Percentiles rank a stretch among this genome's conserved stretches.
Evolutionary conservation across 2,797 vertebrate genomes (phyloP).

Genomic region (Distichodus sexfasciatus): DNA sequence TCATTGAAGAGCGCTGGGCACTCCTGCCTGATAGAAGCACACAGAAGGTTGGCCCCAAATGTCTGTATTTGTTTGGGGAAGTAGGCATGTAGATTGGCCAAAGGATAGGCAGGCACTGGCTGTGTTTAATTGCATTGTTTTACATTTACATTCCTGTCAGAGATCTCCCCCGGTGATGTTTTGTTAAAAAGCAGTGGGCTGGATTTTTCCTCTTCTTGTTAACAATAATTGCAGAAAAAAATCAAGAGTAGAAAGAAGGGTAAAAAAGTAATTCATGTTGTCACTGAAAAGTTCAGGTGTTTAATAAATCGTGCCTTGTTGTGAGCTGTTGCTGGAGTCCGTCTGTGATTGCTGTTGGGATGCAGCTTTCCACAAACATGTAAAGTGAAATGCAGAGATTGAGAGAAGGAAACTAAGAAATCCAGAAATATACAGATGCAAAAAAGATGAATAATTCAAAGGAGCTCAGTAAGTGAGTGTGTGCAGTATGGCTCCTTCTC

Average conservation of each 20-base stretch:
- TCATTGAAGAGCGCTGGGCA: conserved; percentile 7
- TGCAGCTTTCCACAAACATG: conserved; percentile 68
- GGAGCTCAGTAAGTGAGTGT: conserved; percentile 84
- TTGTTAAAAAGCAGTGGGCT: conserved; percentile 66
- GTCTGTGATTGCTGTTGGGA: conserved; percentile 73
- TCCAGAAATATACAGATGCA: conserved; percentile 81
- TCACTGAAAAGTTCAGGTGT: conserved; percentile 74
- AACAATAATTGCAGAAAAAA: conserved; percentile 68
- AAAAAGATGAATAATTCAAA: conserved; percentile 95
- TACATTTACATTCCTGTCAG: conserved; percentile 70
- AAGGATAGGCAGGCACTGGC: conserved; percentile 33
- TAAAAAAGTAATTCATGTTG: conserved; percentile 6
- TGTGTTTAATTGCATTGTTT: conserved; percentile 79
- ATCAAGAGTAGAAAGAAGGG: conserved; percentile 32
- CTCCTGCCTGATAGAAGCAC: neutral
- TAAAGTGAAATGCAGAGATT: conserved; percentile 77
- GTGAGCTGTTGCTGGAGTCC: conserved; percentile 81
- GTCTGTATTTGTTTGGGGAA: conserved; percentile 28
- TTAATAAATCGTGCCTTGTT: conserved; percentile 78
- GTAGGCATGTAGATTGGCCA: conserved; percentile 25
- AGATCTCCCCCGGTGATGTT: conserved; percentile 69
- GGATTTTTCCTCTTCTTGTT: conserved; percentile 65
- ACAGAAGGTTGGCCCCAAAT: neutral
- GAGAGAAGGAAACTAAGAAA: conserved; percentile 55
- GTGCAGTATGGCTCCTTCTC: conserved; percentile 76